phyloP scores from a whole-genome alignment of 2,888 invertebrate species.

The Crematogaster levior region DNA sequence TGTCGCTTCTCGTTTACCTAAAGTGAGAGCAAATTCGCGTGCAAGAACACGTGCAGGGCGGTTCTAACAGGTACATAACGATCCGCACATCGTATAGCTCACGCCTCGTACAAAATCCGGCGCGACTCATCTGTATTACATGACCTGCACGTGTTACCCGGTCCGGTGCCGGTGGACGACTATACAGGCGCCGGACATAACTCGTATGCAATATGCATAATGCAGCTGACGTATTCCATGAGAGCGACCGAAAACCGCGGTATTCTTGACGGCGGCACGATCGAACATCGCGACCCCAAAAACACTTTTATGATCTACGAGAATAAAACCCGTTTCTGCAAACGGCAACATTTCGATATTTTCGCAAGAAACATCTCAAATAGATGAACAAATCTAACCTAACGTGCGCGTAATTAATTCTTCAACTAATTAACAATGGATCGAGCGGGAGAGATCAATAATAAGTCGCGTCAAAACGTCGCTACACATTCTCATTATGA shows the following conservation, averaged over 20 bases:
- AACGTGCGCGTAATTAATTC: background rate
- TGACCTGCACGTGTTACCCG: conserved; percentile 73
- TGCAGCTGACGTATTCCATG: conserved; percentile 52
- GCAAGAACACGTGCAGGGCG: conserved; percentile 60
- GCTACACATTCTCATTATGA: background rate
- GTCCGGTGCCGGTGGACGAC: conserved; percentile 49
- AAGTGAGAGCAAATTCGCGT: conserved; percentile 61
- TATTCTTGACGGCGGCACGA: conserved; percentile 53
- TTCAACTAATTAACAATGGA: background rate
- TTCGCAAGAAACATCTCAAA: background rate
- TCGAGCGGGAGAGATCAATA: background rate
- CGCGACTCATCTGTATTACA: conserved; percentile 73
- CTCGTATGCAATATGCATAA: conserved; percentile 76
- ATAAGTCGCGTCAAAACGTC: background rate
- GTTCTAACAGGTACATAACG: conserved; percentile 70
- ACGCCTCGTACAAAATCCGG: conserved; percentile 69
- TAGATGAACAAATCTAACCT: background rate
- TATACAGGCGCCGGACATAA: conserved; percentile 62
- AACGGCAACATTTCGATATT: background rate
- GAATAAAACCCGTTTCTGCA: conserved; percentile 47
- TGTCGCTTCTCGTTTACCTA: background rate
- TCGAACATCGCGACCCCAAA: conserved; percentile 52
- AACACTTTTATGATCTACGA: conserved; percentile 32
- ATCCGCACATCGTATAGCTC: conserved; percentile 38
- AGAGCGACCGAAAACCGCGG: conserved; percentile 34